phyloP scores from a whole-genome alignment of 2,113 vertebrate species.

The Trematocara nigrifrons region DNA sequence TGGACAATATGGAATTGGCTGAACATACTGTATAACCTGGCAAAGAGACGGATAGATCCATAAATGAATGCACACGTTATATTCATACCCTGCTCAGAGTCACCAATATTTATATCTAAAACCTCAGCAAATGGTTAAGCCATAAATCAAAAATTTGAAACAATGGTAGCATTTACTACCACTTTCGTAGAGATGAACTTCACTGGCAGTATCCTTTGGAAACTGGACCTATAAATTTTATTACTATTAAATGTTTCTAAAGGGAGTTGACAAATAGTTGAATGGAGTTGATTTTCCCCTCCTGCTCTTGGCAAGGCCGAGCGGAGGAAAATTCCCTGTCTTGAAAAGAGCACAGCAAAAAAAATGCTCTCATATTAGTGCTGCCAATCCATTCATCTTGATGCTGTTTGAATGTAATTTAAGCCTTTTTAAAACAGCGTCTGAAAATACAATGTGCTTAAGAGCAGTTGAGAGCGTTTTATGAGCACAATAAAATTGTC shows the following conservation, averaged over 20 bases:
- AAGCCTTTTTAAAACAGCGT: constrained; percentile 82
- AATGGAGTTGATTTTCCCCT: constrained; percentile 83
- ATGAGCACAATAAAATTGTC: constrained; percentile 85
- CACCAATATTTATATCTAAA: constrained; percentile 29
- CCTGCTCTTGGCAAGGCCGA: constrained; percentile 79
- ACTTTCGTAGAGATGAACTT: constrained; percentile 79
- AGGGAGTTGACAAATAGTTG: constrained; percentile 97
- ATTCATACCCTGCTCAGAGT: background rate
- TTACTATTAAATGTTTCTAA: constrained; percentile 95
- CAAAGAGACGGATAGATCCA: background rate
- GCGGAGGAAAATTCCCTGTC: constrained; percentile 77
- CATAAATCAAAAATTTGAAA: constrained; percentile 81
- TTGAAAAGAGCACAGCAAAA: constrained; percentile 67
- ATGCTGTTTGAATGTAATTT: constrained; percentile 85
- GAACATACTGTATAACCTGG: background rate
- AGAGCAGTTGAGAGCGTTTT: constrained; percentile 87
- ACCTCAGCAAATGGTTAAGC: constrained; percentile 61
- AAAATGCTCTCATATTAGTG: constrained; percentile 75
- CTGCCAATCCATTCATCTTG: constrained; percentile 84
- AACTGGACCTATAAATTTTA: constrained; percentile 90
- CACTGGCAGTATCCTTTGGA: constrained; percentile 87
- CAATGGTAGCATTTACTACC: constrained; percentile 83
- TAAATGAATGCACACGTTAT: constrained; percentile 5
- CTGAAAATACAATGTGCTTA: constrained; percentile 85
- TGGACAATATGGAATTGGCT: constrained; percentile 21